Conservation (phyloP, 2,888 invertebrate genomes). For the Dysmachus trigonus region DNA sequence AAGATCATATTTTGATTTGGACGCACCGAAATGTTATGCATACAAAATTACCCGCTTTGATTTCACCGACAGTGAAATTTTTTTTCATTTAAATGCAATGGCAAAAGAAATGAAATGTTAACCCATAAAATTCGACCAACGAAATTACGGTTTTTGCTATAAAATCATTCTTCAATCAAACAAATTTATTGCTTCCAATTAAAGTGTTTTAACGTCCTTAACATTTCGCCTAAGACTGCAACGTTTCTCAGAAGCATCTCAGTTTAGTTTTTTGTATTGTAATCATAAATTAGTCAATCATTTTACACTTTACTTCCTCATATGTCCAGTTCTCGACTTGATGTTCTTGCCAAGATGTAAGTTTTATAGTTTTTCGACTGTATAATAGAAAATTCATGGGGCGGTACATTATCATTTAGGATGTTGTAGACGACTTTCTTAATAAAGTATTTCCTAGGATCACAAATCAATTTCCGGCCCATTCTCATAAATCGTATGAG, state of each 20-base stretch:
- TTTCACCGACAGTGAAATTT: neutral
- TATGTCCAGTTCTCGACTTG: neutral
- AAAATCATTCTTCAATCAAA: neutral
- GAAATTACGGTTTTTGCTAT: neutral
- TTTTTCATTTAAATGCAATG: neutral
- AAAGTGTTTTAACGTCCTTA: neutral
- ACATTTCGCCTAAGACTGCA: neutral
- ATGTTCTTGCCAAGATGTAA: neutral
- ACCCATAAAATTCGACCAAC: neutral
- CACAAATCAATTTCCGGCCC: slow-evolving; percentile 12
- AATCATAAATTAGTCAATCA: neutral
- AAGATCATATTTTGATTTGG: neutral
- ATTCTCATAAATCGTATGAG: neutral
- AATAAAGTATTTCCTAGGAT: neutral
- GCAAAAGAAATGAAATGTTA: neutral
- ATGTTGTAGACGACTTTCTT: neutral
- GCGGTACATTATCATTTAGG: neutral
- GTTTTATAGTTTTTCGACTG: neutral
- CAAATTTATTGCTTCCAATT: neutral
- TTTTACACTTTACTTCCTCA: neutral
- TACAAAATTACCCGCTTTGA: neutral
- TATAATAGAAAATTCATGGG: neutral
- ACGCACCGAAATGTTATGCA: neutral
- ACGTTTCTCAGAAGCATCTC: neutral
- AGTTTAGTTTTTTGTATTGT: neutral